Evolutionary conservation across 2,888 invertebrate species (phyloP).

Genomic region (Parelbella ahira): DNA sequence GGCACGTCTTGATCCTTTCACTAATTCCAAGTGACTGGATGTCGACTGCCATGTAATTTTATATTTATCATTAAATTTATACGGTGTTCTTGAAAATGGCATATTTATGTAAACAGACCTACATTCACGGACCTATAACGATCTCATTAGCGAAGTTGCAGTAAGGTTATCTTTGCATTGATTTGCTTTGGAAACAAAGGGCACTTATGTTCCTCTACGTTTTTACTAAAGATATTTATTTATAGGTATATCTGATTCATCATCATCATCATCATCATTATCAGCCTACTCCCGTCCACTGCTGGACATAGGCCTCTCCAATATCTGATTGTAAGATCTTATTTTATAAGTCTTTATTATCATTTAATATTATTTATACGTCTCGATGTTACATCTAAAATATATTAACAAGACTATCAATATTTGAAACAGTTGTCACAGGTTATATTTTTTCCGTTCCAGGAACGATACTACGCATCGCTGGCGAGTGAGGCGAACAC

Average conservation of each 20-base stretch:
- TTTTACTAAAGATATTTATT: slow-evolving; percentile 16
- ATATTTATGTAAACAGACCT: slow-evolving; percentile 22
- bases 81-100: slow-evolving; percentile 10
- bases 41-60: slow-evolving; percentile 2
- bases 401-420: too few species aligned
- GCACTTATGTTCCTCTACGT: neutral
- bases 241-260: slow-evolving; percentile 1
- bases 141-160: slow-evolving; percentile 16
- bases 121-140: slow-evolving; percentile 11
- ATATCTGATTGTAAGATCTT: too few species aligned
- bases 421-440: too few species aligned
- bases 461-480: slow-evolving; percentile 86
- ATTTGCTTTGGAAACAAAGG: slow-evolving; percentile 15
- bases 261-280: too few species aligned
- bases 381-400: too few species aligned
- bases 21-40: slow-evolving; percentile 32
- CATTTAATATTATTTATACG: too few species aligned
- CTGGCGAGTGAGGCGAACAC: slow-evolving; percentile 83
- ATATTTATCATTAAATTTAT: slow-evolving; percentile 10
- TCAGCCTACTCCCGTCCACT: too few species aligned
- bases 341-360: too few species aligned
- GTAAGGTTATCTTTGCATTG: slow-evolving; percentile 24
- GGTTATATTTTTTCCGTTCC: too few species aligned
- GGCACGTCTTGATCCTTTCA: slow-evolving; percentile 51
- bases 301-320: too few species aligned